Evolutionary conservation across 2,888 invertebrate species (phyloP), one percentile per base, ranked within the genome.

Genomic region (Lithosia quadra): DNA sequence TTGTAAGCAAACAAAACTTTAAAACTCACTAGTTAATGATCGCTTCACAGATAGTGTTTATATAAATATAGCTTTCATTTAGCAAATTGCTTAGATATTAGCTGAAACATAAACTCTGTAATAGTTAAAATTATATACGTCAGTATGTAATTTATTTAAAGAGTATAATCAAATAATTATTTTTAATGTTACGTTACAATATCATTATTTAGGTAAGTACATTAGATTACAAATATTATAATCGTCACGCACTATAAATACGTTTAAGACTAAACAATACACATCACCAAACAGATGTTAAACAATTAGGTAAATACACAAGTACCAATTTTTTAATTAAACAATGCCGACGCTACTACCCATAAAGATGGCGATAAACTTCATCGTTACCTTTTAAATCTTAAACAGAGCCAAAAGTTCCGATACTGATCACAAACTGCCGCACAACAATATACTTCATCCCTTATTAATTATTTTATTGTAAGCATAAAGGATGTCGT

Each of bases 401-500:
- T 86, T 90, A 88, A 91, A 91, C 88, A 88, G 88, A 90, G 88
- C 87, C 89, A 91, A 93, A 89, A 89, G 87, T 85, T 81, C 84
- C 78, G 94, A 94, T 95, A 94, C 91, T 89, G 88, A 95, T 95
- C 95, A 86, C 91, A 81, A 90, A 89, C 90, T 89, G 90, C 90
- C 88, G 86, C 83, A 80, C 88, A 85, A 93, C 93, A 94, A 94
- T 92, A 91, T 91, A 90, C 91, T 92, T 90, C 93, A 94, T 93
- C 95, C 94, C 94, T 95, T 95, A 95, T 94, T 95, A 95, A 95
- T 95, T 95, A 94, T 94, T 95, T 95, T 94, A 95, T 95, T 94
- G 94, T 93, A 91, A 90, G 92, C 93, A 93, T 94, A 94, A 94
- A 94, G 91, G 95, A 94, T 92, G 93, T 90, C 92, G 93, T 94